These are phyloP conservation scores for Alexandromys fortis DNA, from an alignment of 2,113 vertebrate species.

Conservation along the genomic window DNA sequence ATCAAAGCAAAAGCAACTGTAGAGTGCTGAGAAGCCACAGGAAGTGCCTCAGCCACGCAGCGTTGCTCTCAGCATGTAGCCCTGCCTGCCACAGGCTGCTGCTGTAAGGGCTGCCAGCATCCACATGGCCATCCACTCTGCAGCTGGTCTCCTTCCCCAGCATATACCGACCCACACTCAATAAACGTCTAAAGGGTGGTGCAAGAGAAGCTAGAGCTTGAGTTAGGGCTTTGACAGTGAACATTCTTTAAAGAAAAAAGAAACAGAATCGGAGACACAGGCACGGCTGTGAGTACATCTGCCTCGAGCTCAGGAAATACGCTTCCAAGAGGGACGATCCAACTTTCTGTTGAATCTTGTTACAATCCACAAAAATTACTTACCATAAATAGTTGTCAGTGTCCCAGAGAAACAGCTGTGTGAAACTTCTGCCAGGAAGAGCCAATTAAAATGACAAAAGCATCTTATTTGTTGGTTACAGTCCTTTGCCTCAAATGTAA, in stretches of 20 bases:
- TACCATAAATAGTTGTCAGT: conserved; percentile 77
- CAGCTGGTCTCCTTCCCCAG: neutral
- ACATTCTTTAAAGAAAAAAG: no score
- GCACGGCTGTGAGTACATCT: neutral
- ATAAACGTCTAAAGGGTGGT: neutral
- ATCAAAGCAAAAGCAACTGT: neutral
- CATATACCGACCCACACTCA: neutral
- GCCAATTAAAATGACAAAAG: conserved; percentile 69
- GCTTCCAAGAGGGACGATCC: conserved; percentile 24
- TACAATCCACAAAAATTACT: conserved; percentile 68
- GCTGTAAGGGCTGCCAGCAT: neutral
- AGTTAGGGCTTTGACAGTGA: neutral
- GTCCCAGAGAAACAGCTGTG: conserved; percentile 80
- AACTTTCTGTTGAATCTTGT: conserved; percentile 62
- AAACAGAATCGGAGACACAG: neutral
- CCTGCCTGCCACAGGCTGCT: accelerated
- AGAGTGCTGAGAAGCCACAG: accelerated
- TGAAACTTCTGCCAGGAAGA: conserved; percentile 75
- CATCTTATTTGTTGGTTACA: conserved; percentile 39
- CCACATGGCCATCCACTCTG: neutral
- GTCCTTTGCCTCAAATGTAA: conserved; percentile 50
- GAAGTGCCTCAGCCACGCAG: neutral
- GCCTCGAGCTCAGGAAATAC: conserved; percentile 59
- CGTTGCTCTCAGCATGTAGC: neutral
- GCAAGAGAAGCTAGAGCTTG: neutral